phyloP scores from a whole-genome alignment of 2,888 invertebrate species.

The Yponomeuta evonymella region DNA sequence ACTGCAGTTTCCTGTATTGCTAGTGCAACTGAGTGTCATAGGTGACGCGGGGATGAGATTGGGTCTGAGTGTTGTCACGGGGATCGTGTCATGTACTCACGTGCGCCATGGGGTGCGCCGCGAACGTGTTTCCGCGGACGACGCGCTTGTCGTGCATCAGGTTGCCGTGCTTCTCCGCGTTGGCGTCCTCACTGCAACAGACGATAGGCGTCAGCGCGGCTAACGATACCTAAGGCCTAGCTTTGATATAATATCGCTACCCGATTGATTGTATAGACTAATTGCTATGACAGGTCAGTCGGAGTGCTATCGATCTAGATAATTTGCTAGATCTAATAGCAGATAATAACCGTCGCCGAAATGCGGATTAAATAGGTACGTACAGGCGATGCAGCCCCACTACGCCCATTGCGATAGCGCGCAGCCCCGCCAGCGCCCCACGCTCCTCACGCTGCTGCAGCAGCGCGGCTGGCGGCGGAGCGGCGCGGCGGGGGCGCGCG shows the following conservation, averaged over 20 bases:
- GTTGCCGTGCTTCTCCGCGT: constrained; percentile 47
- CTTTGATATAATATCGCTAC: too few species aligned
- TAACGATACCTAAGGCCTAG: too few species aligned
- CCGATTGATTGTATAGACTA: too few species aligned
- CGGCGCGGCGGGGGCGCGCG: constrained; percentile 26
- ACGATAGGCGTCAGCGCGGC: too few species aligned
- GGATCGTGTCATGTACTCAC: constrained; percentile 37
- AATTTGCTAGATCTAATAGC: too few species aligned
- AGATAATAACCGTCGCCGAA: too few species aligned
- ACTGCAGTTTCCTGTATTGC: too few species aligned
- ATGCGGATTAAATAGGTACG: constrained; percentile 1
- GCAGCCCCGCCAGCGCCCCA: constrained; percentile 36
- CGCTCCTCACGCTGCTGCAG: constrained; percentile 23
- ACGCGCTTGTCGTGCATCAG: constrained; percentile 93
- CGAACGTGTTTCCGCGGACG: constrained; percentile 88
- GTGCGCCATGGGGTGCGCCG: constrained; percentile 61
- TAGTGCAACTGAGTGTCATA: too few species aligned
- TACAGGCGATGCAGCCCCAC: constrained; percentile 41
- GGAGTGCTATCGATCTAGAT: too few species aligned
- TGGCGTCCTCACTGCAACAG: constrained; percentile 46
- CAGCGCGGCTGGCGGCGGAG: constrained; percentile 20
- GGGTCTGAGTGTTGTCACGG: too few species aligned
- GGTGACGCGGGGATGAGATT: too few species aligned
- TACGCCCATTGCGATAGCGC: constrained; percentile 51
- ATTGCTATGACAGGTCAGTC: too few species aligned